These are phyloP conservation scores for Protophormia terraenovae DNA, from an alignment of 2,888 invertebrate genomes.

Conservation along the genomic window DNA sequence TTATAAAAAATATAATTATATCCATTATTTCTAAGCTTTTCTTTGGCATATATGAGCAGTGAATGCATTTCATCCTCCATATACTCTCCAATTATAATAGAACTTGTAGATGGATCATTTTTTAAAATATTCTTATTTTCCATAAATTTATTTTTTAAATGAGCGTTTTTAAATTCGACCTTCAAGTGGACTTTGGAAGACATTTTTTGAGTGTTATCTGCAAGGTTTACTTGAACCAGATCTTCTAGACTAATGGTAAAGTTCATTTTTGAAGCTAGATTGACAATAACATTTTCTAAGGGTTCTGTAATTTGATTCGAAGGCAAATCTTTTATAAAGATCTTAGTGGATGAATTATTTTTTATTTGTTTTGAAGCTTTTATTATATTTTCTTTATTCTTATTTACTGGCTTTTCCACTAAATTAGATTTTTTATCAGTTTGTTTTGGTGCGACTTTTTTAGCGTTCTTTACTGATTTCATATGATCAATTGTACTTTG, in stretches of 20 bases:
- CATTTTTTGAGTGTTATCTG: background rate
- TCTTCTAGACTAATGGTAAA: background rate
- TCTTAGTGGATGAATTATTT: background rate
- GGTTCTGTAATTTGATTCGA: background rate
- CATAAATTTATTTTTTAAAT: slow-evolving; percentile 53
- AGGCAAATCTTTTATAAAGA: slow-evolving; percentile 19
- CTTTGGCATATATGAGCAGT: slow-evolving; percentile 50
- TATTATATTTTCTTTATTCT: background rate
- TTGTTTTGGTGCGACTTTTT: background rate
- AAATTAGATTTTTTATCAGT: background rate
- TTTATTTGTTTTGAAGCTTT: background rate
- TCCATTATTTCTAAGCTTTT: slow-evolving; percentile 26
- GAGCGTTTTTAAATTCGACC: slow-evolving; percentile 43
- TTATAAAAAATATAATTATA: slow-evolving; percentile 31
- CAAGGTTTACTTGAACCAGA: slow-evolving; percentile 14
- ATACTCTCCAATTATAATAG: background rate
- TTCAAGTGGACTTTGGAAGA: slow-evolving; percentile 3
- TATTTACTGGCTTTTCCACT: background rate
- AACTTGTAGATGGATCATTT: background rate
- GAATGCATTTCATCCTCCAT: background rate
- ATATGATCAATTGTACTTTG: background rate
- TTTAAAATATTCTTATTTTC: slow-evolving; percentile 12
- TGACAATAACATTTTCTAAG: slow-evolving; percentile 19
- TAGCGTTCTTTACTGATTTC: background rate
- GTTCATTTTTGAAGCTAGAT: slow-evolving; percentile 26